Conservation (phyloP, 2,888 invertebrate genomes). For the Acrobasis repandana region DNA sequence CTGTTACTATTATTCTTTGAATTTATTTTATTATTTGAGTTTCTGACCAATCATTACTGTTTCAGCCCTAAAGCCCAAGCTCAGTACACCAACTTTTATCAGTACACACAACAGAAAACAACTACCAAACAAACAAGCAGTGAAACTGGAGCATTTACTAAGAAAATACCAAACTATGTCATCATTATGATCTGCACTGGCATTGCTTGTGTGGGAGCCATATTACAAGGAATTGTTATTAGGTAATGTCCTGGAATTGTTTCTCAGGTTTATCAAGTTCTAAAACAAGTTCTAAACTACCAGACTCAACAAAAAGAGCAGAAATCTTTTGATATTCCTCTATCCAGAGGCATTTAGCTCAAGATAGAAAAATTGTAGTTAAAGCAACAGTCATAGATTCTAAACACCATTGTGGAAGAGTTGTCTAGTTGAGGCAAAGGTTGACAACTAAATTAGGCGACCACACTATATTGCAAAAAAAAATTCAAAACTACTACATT, state of each 20-base stretch:
- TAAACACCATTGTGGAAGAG: too few relatives aligned
- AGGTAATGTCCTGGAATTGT: conserved; percentile 68
- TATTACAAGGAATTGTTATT: conserved; percentile 83
- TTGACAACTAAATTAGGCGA: too few relatives aligned
- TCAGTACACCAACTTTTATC: conserved; percentile 53
- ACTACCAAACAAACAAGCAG: conserved; percentile 31
- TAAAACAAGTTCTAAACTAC: too few relatives aligned
- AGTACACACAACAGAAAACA: conserved; percentile 34
- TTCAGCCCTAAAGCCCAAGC: conserved; percentile 9
- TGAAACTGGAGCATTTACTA: conserved; percentile 60
- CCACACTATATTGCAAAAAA: too few relatives aligned
- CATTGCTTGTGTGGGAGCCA: conserved; percentile 82
- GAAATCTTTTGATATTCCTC: too few relatives aligned
- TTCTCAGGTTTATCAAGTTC: conserved; percentile 14
- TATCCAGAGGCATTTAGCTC: too few relatives aligned
- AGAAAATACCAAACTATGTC: conserved; percentile 83
- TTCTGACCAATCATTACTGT: conserved; percentile 5
- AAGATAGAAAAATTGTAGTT: too few relatives aligned
- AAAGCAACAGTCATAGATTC: too few relatives aligned
- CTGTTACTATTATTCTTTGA: too few relatives aligned
- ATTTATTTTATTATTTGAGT: background rate
- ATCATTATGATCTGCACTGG: conserved; percentile 83
- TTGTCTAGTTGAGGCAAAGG: too few relatives aligned
- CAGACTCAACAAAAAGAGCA: too few relatives aligned
- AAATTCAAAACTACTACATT: too few relatives aligned